phyloP scores from a whole-genome alignment of 2,113 vertebrate species.

The Alligator mississippiensis region DNA sequence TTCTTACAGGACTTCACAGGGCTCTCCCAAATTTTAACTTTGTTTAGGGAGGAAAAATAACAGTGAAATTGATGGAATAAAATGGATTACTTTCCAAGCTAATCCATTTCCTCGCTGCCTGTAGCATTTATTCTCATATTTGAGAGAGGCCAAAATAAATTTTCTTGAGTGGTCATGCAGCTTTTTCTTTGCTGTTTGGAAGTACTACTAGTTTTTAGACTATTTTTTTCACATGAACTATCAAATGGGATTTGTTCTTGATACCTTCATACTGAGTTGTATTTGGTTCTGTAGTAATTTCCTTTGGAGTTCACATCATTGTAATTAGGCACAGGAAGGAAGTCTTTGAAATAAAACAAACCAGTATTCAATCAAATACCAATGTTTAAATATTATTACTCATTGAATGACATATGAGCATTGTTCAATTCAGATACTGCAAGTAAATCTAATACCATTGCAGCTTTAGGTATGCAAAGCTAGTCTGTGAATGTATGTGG shows the following conservation, averaged over 20 bases:
- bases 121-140: background rate
- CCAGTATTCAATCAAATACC: background rate
- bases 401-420: background rate
- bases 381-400: background rate
- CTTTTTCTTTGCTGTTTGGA: background rate
- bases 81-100: background rate
- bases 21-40: background rate
- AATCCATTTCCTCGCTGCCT: background rate
- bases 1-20: background rate
- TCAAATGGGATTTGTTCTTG: background rate
- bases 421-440: too few species aligned
- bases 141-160: background rate
- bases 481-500: background rate
- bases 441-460: too few species aligned
- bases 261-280: background rate
- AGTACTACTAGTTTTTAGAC: background rate
- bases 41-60: background rate
- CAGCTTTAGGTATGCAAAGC: background rate
- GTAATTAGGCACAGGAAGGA: background rate
- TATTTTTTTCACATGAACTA: background rate
- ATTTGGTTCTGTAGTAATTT: background rate
- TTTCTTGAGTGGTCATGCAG: background rate
- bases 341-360: background rate
- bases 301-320: background rate
- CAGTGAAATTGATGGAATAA: background rate